Evolutionary conservation across 2,888 invertebrate genomes (phyloP), one percentile per base, ranked within the genome.

Genomic region (Athrips mouffetella): DNA sequence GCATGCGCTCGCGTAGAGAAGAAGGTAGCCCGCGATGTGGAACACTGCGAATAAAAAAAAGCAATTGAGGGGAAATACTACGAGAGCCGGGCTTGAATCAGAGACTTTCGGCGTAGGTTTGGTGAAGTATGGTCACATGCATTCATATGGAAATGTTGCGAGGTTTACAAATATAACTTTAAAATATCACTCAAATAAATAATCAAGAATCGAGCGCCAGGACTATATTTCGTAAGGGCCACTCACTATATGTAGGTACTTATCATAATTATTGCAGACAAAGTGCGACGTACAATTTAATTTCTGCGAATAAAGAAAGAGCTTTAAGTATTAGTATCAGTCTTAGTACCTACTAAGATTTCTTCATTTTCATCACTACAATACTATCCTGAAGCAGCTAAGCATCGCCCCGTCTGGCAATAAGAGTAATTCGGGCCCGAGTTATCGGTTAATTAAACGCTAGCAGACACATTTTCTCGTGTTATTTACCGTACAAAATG

Each of bases 1-100:
- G 86, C 97, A 97, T 16, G 96, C 94, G 45, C 96, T 95, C 63
- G 96, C 89, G 84, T 96, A 97, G 62, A 97, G 90, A 65, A 96
- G 90, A 31, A 97, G 90, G 84, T 97, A 97, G 58, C 96, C 94
- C 65, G 94, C 82, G 50, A 96, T 92, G 82, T 96, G 91, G 63
- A 91, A 87, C 45, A 89, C 93, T 95, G 67, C 7, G 16, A 33
- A 13, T 7, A 15, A 8, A 33, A 2, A 31, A 13, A 33, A 8
- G 11, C 8, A 16, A 13, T 8, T 33, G 7, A 15, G 2, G 15
- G 11, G 3, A 13, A 31, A 31, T 30, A 1, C 15, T 2, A 29
- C 30, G 4, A 11, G 3, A 31, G 13, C 11, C 1, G 1, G 2
- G 5, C n/a, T n/a, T n/a, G n/a, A n/a, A n/a, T n/a, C n/a, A n/a